Evolutionary conservation across 2,797 vertebrate species (phyloP).

Genomic region (Molossus alvarezi): DNA sequence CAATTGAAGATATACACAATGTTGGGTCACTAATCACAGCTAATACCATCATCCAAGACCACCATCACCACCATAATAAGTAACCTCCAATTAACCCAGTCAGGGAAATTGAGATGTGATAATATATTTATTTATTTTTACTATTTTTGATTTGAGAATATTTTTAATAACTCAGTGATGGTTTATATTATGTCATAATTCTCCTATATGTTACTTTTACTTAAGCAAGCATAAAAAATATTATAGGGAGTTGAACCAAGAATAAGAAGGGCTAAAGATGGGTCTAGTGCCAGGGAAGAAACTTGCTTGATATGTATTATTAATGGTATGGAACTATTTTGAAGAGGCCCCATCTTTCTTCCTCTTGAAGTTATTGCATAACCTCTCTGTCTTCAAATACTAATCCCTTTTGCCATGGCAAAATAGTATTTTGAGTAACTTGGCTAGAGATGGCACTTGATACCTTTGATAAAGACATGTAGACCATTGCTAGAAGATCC

Average conservation of each 20-base stretch:
- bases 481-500: neutral
- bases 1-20: neutral
- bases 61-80: neutral
- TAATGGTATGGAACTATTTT: neutral
- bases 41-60: neutral
- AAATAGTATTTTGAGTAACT: neutral
- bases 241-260: neutral
- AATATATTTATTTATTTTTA: neutral
- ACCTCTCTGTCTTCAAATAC: neutral
- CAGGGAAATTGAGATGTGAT: neutral
- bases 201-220: constrained; percentile 26
- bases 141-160: neutral
- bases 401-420: neutral
- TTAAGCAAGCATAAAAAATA: neutral
- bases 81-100: neutral
- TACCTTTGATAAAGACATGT: neutral
- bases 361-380: neutral
- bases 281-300: neutral
- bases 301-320: neutral
- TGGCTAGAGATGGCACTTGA: neutral
- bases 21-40: neutral
- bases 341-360: neutral
- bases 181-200: neutral
- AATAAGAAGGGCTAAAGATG: neutral
- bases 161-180: neutral